A percentile compares a stretch with the other conserved stretches of the same genome.
Evolutionary conservation across 2,113 vertebrate genomes (phyloP).

Genomic region (Tylochromis polylepis): DNA sequence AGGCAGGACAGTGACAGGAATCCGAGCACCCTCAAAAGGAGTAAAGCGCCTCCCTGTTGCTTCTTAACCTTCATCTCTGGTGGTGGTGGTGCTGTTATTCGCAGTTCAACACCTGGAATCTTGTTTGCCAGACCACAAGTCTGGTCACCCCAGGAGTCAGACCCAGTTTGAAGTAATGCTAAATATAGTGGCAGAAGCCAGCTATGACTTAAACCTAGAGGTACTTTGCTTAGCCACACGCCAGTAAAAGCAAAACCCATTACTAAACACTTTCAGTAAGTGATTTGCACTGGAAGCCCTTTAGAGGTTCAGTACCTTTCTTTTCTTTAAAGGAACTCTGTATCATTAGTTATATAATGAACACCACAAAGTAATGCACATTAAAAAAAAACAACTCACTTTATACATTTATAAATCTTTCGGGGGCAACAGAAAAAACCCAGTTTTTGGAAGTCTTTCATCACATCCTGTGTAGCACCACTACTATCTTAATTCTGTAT

Average conservation of each 20-base stretch:
- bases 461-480: neutral
- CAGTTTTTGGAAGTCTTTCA: neutral
- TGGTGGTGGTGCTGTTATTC: neutral
- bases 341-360: neutral
- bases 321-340: neutral
- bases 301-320: neutral
- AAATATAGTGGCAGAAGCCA: neutral
- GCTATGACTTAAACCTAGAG: neutral
- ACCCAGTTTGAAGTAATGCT: neutral
- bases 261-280: neutral
- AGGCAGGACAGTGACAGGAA: neutral
- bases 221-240: neutral
- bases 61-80: neutral
- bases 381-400: fast-evolving
- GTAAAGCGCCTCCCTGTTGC: neutral
- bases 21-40: neutral
- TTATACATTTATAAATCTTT: neutral
- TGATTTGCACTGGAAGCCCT: neutral
- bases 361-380: neutral
- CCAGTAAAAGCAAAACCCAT: neutral
- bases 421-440: neutral
- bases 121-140: neutral
- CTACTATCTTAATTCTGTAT: neutral
- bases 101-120: neutral
- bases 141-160: neutral